These are phyloP conservation scores for Melikaiella ostensackeni DNA, from an alignment of 2,888 invertebrate genomes.

Conservation along the genomic window DNA sequence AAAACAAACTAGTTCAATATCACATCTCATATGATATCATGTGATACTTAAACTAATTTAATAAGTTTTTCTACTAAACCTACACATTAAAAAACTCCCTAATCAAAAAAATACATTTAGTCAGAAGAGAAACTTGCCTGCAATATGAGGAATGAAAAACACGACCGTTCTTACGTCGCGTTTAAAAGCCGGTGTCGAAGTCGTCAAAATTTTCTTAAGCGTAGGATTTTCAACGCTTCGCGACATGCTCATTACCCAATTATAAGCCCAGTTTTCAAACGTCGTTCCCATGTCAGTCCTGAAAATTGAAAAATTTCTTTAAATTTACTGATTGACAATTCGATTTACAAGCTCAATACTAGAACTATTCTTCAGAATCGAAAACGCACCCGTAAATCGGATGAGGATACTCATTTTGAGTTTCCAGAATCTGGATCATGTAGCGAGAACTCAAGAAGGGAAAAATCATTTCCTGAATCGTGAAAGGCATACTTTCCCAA, in stretches of 20 bases:
- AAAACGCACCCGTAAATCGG: conserved; percentile 74
- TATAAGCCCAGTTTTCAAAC: conserved; percentile 87
- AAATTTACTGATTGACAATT: not conserved
- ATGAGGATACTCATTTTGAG: conserved; percentile 67
- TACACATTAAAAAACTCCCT: not conserved
- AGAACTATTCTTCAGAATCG: not conserved
- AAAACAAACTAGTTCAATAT: too few relatives aligned
- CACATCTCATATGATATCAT: too few relatives aligned
- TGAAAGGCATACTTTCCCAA: conserved; percentile 85
- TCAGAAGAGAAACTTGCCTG: conserved; percentile 73
- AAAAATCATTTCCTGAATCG: conserved; percentile 87
- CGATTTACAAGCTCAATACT: not conserved
- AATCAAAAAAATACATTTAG: not conserved
- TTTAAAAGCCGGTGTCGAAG: conserved; percentile 87
- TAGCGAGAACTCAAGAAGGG: conserved; percentile 85
- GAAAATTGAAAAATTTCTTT: conserved; percentile 15
- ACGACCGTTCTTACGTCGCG: conserved; percentile 85
- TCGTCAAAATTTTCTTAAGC: conserved; percentile 82
- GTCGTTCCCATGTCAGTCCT: conserved; percentile 84
- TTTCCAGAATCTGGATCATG: conserved; percentile 62
- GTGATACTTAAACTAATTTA: not conserved
- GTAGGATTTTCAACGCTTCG: conserved; percentile 81
- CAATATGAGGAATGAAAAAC: conserved; percentile 86
- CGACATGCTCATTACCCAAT: conserved; percentile 86
- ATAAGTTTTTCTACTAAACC: not conserved